Conservation (phyloP, 2,113 vertebrate genomes). For the Dicentrarchus labrax region DNA sequence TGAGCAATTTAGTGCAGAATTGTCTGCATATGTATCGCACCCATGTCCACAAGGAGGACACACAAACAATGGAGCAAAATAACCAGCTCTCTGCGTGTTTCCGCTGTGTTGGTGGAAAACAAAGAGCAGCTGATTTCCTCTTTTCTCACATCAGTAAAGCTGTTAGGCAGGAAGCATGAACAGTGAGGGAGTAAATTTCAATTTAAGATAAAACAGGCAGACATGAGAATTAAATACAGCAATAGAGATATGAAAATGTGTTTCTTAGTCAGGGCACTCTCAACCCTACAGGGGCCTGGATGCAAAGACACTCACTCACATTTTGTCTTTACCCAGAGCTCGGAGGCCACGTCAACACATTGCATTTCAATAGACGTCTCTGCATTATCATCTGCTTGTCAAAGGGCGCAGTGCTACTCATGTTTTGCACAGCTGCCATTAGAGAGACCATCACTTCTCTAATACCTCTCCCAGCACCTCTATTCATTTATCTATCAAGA, state of each 20-base stretch:
- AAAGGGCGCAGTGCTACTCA: slow-evolving; percentile 8
- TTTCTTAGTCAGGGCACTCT: neutral
- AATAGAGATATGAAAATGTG: neutral
- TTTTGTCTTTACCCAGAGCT: neutral
- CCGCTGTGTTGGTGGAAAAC: neutral
- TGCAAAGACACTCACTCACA: neutral
- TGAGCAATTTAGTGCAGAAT: slow-evolving; percentile 15
- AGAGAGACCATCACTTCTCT: slow-evolving; percentile 5
- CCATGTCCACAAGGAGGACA: slow-evolving; percentile 4
- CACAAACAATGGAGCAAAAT: slow-evolving; percentile 37
- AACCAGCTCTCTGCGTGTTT: neutral
- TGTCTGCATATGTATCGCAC: slow-evolving; percentile 33
- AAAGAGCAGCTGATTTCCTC: neutral
- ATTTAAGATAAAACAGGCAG: neutral
- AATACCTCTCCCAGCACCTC: slow-evolving; percentile 19
- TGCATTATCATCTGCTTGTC: slow-evolving; percentile 21
- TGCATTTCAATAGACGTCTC: slow-evolving; percentile 8
- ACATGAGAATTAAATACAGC: neutral
- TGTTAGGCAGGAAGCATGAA: neutral
- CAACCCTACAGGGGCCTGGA: neutral
- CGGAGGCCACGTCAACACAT: neutral
- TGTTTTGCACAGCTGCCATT: slow-evolving; percentile 19
- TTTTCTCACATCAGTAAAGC: neutral
- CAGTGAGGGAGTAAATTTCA: neutral
- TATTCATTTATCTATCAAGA: slow-evolving; percentile 14